Percentiles rank a stretch among this genome's conserved stretches.
Evolutionary conservation across 2,888 invertebrate species (phyloP).

Genomic region (Cheilosia grossa): DNA sequence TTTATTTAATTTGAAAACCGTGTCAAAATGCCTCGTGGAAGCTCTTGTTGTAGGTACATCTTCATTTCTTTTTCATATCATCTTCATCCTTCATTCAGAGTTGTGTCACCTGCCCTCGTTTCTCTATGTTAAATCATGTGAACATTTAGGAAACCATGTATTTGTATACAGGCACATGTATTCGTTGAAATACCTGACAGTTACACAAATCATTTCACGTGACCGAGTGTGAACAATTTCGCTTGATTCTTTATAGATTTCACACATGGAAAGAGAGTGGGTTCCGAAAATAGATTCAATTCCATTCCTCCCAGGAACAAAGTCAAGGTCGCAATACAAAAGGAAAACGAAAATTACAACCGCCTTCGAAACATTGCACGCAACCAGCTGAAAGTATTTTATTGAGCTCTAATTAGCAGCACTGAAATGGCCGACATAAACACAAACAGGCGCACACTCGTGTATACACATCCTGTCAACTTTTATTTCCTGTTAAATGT

Average conservation of each 20-base stretch:
- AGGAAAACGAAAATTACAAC: background rate
- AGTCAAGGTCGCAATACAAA: slow-evolving; percentile 21
- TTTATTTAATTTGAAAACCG: slow-evolving; percentile 28
- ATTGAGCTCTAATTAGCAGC: slow-evolving; percentile 48
- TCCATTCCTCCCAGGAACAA: background rate
- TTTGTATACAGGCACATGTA: background rate
- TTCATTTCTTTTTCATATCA: background rate
- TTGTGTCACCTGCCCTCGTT: background rate
- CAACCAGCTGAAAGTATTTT: slow-evolving; percentile 21
- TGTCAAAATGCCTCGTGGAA: slow-evolving; percentile 13
- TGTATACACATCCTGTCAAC: slow-evolving; percentile 1
- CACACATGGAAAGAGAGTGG: background rate
- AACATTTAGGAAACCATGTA: background rate
- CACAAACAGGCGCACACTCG: too few species aligned
- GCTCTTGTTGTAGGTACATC: too few species aligned
- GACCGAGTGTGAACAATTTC: slow-evolving; percentile 27
- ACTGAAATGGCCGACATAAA: background rate
- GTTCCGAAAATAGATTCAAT: slow-evolving; percentile 28
- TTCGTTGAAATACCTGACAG: slow-evolving; percentile 18
- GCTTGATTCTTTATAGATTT: background rate
- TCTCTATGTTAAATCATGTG: slow-evolving; percentile 7
- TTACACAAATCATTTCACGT: slow-evolving; percentile 39
- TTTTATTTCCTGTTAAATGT: slow-evolving; percentile 6
- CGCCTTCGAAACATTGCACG: background rate
- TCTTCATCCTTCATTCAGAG: background rate